Percentiles rank a stretch among this genome's conserved stretches.
These are phyloP conservation scores for Neogobius melanostomus DNA, from an alignment of 2,113 vertebrate genomes.

Conservation along the genomic window DNA sequence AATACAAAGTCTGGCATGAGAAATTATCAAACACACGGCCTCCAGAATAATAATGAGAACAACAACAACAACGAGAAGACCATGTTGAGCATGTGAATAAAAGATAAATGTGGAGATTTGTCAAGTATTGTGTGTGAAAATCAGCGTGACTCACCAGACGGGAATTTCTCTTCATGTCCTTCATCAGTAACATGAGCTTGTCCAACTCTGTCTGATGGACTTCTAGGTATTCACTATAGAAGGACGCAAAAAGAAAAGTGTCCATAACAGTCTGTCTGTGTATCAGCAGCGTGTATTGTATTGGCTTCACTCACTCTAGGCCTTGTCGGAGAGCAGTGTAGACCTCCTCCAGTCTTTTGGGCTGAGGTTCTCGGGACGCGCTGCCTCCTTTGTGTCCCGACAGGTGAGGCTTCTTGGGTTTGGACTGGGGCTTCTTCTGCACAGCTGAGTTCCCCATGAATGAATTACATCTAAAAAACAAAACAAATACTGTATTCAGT, in stretches of 20 bases:
- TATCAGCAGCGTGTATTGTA: background rate
- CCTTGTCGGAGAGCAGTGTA: slow-evolving; percentile 90
- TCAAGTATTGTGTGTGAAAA: background rate
- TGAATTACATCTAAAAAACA: slow-evolving; percentile 88
- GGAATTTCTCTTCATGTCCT: slow-evolving; percentile 97
- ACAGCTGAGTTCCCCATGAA: slow-evolving; percentile 92
- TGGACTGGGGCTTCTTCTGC: slow-evolving; percentile 92
- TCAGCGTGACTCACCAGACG: slow-evolving; percentile 83
- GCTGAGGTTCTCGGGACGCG: slow-evolving; percentile 89
- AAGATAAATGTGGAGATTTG: background rate
- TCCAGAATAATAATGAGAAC: slow-evolving; percentile 2
- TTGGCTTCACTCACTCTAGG: slow-evolving; percentile 84
- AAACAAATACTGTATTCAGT: too few species aligned
- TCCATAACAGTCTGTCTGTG: background rate
- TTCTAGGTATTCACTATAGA: slow-evolving; percentile 89
- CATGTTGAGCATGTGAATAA: background rate
- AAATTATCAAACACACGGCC: slow-evolving; percentile 19
- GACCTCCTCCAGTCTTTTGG: slow-evolving; percentile 90
- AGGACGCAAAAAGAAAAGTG: slow-evolving; percentile 3
- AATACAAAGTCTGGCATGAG: slow-evolving; percentile 15
- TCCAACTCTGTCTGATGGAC: slow-evolving; percentile 93
- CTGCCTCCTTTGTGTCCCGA: slow-evolving; percentile 88
- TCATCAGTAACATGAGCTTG: slow-evolving; percentile 89
- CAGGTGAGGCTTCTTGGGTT: slow-evolving; percentile 92
- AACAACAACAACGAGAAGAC: background rate